phyloP scores from a whole-genome alignment of 2,797 vertebrate species.

The Mus spretus region DNA sequence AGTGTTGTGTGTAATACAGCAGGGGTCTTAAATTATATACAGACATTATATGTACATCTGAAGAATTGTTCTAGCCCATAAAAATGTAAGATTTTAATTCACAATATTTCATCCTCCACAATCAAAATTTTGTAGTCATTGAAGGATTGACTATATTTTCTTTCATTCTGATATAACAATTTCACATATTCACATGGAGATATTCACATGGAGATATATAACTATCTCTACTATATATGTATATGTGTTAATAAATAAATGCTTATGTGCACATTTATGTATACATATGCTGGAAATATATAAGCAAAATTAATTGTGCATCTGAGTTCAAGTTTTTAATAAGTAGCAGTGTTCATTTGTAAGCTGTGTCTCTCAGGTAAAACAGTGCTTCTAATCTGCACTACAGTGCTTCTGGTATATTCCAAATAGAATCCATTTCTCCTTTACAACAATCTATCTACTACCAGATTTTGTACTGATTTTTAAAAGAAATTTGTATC shows the following conservation, averaged over 20 bases:
- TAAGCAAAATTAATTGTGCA: not conserved
- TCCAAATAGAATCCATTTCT: not conserved
- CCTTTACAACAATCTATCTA: accelerated
- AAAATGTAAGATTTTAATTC: too few relatives aligned
- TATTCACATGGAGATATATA: not conserved
- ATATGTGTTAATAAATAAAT: too few relatives aligned
- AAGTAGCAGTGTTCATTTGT: not conserved
- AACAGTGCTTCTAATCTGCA: not conserved
- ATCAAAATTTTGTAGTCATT: not conserved
- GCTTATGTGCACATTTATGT: not conserved
- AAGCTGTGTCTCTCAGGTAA: not conserved
- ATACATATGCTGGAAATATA: not conserved
- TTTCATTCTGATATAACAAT: not conserved
- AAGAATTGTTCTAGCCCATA: not conserved
- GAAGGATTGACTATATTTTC: too few relatives aligned
- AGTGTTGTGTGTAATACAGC: not conserved
- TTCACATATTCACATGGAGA: not conserved
- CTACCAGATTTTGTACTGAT: too few relatives aligned
- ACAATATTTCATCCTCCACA: not conserved
- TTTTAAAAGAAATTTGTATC: too few relatives aligned
- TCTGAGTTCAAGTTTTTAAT: not conserved
- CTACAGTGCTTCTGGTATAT: accelerated
- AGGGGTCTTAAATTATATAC: not conserved
- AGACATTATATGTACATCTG: too few relatives aligned
- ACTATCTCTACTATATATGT: not conserved